These are phyloP conservation scores for Hedychridium roseum DNA, from an alignment of 2,888 invertebrate species.

Conservation along the genomic window DNA sequence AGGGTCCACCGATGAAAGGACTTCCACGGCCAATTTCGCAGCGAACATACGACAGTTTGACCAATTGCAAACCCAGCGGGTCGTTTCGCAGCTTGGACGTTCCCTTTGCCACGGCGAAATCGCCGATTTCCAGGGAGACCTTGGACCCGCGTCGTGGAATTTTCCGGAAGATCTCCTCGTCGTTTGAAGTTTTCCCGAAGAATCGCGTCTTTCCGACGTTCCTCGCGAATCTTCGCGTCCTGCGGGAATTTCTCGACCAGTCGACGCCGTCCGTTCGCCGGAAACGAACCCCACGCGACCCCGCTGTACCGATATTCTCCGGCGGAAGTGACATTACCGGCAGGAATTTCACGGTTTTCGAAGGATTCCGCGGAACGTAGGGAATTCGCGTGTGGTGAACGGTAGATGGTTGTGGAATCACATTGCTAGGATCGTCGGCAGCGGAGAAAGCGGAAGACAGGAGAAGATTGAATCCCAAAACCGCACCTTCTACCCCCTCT, in stretches of 20 bases:
- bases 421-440: no score
- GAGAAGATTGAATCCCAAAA: slow-evolving; percentile 74
- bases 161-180: slow-evolving; percentile 1
- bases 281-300: neutral
- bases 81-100: slow-evolving; percentile 23
- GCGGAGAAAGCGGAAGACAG: slow-evolving; percentile 66
- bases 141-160: neutral
- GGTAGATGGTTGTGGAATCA: no score
- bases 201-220: neutral
- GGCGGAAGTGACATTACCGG: no score
- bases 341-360: no score
- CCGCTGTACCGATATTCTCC: no score
- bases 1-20: slow-evolving; percentile 61
- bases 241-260: neutral
- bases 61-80: slow-evolving; percentile 63
- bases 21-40: slow-evolving; percentile 66
- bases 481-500: slow-evolving; percentile 75
- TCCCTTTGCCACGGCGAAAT: no score
- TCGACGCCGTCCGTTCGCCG: neutral
- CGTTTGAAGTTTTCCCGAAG: no score
- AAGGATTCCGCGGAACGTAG: no score
- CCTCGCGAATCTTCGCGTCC: neutral
- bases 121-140: slow-evolving; percentile 1
- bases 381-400: no score
- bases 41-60: slow-evolving; percentile 62